These are phyloP conservation scores for Cervus canadensis DNA, from an alignment of 2,113 vertebrate species.

Conservation along the genomic window DNA sequence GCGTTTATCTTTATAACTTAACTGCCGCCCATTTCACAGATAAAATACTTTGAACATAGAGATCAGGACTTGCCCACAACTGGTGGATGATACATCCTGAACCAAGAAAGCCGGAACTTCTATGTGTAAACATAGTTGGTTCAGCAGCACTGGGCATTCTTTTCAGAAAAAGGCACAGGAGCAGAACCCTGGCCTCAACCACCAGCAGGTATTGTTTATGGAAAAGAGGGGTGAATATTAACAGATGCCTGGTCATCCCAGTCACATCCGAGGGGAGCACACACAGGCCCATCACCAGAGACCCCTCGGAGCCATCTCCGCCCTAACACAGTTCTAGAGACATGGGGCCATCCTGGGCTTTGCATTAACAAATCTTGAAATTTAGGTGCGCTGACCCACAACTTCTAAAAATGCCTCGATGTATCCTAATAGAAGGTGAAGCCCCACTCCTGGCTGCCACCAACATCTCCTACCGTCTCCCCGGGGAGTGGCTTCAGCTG, in stretches of 20 bases:
- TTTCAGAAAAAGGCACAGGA: background rate
- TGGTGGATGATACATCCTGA: background rate
- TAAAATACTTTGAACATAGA: background rate
- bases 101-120: background rate
- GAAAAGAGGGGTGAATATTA: background rate
- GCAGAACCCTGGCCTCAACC: background rate
- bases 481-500: conserved; percentile 97
- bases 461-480: conserved; percentile 86
- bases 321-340: background rate
- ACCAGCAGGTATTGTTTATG: background rate
- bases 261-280: background rate
- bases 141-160: background rate
- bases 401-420: background rate
- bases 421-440: background rate
- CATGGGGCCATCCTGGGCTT: background rate
- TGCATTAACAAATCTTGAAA: background rate
- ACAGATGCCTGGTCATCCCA: background rate
- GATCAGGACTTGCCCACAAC: background rate
- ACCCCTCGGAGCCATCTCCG: too few species aligned
- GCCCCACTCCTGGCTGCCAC: background rate
- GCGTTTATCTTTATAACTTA: background rate
- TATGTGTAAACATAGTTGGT: background rate
- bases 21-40: background rate
- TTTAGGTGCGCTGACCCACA: background rate
- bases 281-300: too few species aligned